A percentile compares a stretch with the other conserved stretches of the same genome.
Evolutionary conservation across 1,140 invertebrate species (phyloP).

Genomic region (Drosophila nasuta): DNA sequence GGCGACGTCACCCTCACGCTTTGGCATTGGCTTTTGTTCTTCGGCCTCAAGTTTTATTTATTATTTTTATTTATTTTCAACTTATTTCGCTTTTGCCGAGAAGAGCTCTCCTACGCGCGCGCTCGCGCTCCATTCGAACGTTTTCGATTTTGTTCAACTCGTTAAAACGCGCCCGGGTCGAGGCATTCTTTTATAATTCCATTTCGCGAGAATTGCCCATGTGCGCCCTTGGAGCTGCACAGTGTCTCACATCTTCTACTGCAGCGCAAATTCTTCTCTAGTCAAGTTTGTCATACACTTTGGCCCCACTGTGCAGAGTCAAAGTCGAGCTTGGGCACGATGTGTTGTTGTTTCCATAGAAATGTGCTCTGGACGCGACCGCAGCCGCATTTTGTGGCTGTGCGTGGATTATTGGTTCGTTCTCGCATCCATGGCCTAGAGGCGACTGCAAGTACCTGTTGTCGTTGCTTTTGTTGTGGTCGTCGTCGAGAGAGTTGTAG

Average conservation of each 20-base stretch:
- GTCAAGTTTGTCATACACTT: not conserved
- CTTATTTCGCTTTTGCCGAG: constrained; percentile 59
- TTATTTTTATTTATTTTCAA: constrained; percentile 80
- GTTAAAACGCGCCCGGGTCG: constrained; percentile 76
- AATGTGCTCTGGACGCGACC: constrained; percentile 45
- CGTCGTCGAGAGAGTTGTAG: constrained; percentile 21
- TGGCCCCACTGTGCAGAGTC: constrained; percentile 32
- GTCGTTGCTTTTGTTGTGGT: constrained; percentile 73
- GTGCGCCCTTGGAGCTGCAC: constrained; percentile 76
- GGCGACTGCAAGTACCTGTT: constrained; percentile 81
- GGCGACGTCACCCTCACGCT: constrained; percentile 30
- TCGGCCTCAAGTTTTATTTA: constrained; percentile 62
- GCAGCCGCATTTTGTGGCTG: constrained; percentile 48
- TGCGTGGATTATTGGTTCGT: constrained; percentile 83
- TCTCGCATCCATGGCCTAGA: constrained; percentile 71
- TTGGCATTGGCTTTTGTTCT: constrained; percentile 77
- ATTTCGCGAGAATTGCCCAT: constrained; percentile 83
- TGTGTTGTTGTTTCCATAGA: constrained; percentile 67
- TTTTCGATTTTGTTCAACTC: constrained; percentile 76
- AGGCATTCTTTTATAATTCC: constrained; percentile 84
- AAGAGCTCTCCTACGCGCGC: constrained; percentile 51
- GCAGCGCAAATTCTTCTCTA: not conserved
- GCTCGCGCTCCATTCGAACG: constrained; percentile 5
- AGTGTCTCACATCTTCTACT: not conserved
- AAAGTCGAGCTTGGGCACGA: constrained; percentile 52